Evolutionary conservation across 2,888 invertebrate genomes (phyloP), one percentile per base, ranked within the genome.

Genomic region (Caenorhabditis plicata): DNA sequence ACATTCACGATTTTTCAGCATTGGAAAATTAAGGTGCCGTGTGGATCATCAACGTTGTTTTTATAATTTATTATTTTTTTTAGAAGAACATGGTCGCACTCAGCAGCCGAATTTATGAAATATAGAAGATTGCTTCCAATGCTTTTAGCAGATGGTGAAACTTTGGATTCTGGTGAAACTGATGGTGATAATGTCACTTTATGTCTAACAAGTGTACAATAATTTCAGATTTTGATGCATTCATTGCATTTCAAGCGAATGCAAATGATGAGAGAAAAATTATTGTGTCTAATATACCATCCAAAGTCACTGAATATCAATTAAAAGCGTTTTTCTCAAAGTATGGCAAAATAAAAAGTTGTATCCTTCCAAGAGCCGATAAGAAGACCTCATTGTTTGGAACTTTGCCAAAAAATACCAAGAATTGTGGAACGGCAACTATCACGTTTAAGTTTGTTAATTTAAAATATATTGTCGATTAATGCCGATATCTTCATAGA

Each of bases 81-180:
- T 45, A 78, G 80, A 29, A 44, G 81, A 46, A 81, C 81, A 4
- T 81, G 80, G 80, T 80, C 80, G 1, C 80, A 81, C 44, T 80
- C 79, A 1, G 81, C 81, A 3, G 78, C 77, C 2, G 81, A 81
- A 42, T 81, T 81, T 54, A 78, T 81, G 71, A 81, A 81, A 49
- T 81, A 81, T 44, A 71, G 81, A 7, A 67, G 80, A 4, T 68
- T 81, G 9, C 55, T 81, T 23, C 81, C 81, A 8, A 78, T 79
- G 72, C 51, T 81, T 22, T 65, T 81, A 8, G 73, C 73, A 11
- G 77, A 80, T 43, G 80, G 80, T 45, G 68, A 61, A n/a, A 57
- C 50, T 13, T 55, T 66, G 22, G 69, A 67, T 45, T 63, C 55
- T 1, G 52, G 52, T 13, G 70, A 70, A 20, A 73, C 74, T n/a